These are phyloP conservation scores for Epizoanthus ramosus DNA, from an alignment of 92 coral and sea anemone species.

Conservation along the genomic window DNA sequence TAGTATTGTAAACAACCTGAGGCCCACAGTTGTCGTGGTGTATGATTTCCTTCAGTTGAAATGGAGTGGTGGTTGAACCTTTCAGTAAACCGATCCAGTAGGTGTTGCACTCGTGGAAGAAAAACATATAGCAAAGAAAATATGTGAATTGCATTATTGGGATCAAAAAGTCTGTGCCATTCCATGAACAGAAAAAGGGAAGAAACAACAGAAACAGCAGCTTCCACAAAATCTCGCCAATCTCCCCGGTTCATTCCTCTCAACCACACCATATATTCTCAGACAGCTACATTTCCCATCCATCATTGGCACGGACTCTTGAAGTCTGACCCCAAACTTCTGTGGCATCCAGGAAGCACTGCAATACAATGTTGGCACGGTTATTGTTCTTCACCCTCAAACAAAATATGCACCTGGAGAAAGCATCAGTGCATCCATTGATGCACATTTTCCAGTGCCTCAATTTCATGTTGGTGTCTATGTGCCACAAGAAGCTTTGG, in stretches of 20 bases:
- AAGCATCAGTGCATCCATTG: too few relatives aligned
- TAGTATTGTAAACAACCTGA: constrained; percentile 46
- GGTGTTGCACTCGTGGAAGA: constrained; percentile 47
- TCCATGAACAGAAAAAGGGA: constrained; percentile 54
- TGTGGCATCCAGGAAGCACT: too few relatives aligned
- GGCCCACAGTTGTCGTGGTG: constrained; percentile 56
- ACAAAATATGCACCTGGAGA: too few relatives aligned
- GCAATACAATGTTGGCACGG: too few relatives aligned
- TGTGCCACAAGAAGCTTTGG: too few relatives aligned
- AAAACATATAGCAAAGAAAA: constrained; percentile 52
- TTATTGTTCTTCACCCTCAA: too few relatives aligned
- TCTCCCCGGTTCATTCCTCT: constrained; percentile 48
- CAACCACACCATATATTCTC: constrained; percentile 41
- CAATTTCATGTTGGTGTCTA: too few relatives aligned
- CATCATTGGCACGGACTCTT: too few relatives aligned
- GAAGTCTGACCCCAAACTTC: too few relatives aligned
- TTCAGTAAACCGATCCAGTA: constrained; percentile 41
- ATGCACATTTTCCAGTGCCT: too few relatives aligned
- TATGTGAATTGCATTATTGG: constrained; percentile 28
- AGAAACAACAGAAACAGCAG: constrained; percentile 37
- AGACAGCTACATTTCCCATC: neutral
- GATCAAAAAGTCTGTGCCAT: constrained; percentile 27
- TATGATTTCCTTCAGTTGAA: constrained; percentile 46
- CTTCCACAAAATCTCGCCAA: constrained; percentile 49
- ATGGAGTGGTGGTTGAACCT: constrained; percentile 44